Conservation (phyloP, 2,888 invertebrate genomes). For the Torymus auratus region DNA sequence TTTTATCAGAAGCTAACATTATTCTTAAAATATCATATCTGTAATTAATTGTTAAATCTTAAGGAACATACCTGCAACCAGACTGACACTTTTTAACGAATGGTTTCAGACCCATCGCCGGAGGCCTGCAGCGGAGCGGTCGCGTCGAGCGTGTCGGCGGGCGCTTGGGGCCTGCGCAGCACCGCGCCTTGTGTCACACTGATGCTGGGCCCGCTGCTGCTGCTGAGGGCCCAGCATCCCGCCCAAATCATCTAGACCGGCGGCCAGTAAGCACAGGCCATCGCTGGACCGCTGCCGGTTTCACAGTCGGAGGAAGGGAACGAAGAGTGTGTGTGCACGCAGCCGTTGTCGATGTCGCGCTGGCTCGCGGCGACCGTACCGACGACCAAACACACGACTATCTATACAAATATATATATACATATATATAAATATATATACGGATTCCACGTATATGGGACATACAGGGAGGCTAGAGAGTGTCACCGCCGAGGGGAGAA, state of each 20-base stretch:
- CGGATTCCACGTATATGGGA: not conserved
- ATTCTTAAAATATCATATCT: too few relatives aligned
- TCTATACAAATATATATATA: not conserved
- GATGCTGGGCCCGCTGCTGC: slow-evolving; percentile 61
- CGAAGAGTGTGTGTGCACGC: not conserved
- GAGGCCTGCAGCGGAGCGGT: slow-evolving; percentile 71
- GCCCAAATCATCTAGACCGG: not conserved
- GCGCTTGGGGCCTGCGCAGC: slow-evolving; percentile 58
- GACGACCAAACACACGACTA: not conserved
- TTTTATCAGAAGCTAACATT: too few relatives aligned
- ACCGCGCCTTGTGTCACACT: not conserved
- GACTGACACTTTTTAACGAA: too few relatives aligned
- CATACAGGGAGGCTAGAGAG: slow-evolving; percentile 10
- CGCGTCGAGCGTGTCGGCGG: slow-evolving; percentile 73
- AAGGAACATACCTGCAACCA: too few relatives aligned
- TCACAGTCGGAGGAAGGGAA: slow-evolving; percentile 13
- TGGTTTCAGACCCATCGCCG: slow-evolving; percentile 69
- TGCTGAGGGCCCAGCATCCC: slow-evolving; percentile 55
- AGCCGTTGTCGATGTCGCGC: slow-evolving; percentile 18
- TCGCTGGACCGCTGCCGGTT: not conserved
- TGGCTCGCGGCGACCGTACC: slow-evolving; percentile 33
- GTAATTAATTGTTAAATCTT: too few relatives aligned
- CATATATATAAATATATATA: not conserved
- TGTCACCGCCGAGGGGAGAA: not conserved
- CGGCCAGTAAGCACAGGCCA: not conserved